Evolutionary conservation across 2,888 invertebrate genomes (phyloP), one percentile per base, ranked within the genome.

Genomic region (Nomada fabriciana): DNA sequence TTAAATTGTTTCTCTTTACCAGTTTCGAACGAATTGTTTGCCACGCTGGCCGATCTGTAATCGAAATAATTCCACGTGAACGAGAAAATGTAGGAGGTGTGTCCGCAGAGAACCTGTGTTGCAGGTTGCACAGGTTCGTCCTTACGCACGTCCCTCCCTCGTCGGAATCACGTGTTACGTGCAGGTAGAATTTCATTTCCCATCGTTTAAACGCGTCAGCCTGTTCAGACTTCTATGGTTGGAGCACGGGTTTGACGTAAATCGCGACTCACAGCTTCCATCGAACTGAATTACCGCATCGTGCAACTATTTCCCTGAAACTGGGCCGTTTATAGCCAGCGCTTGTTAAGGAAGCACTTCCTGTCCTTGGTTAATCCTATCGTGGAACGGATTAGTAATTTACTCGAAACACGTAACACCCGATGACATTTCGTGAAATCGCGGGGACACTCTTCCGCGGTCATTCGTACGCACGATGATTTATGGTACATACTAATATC

Each of bases 21-120:
- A 64, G n/a, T 13, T 64, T 50, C n/a, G 25, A 50, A n/a, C 7
- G 11, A 64, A 20, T 25, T 25, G 10, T 25, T 64, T 50, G 1
- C 18, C 25, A 2, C 20, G 2, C 4, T 3, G 5, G 15, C 50
- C 50, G 1, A 18, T 67, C n/a, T 9, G 4, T 10, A 60, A 18
- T 25, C 47, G 50, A 25, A 13, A 59, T 57, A 55, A 71, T 64
- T 59, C 20, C 20, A 25, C 4, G 25, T 65, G 59, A 47, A 64
- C 42, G 64, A 53, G 59, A 59, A 80, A 76, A 57, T 25, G 18
- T 18, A 1, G 50, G 57, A 83, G 75, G 59, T 74, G 72, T 77
- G 80, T 60, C 70, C 18, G n/a, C 18, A 15, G 53, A 13, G 75
- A 83, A 84, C 61, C 29, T 43, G 68, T 52, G 25, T 50, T 20